phyloP scores from a whole-genome alignment of 2,797 vertebrate genomes.

The Pangasius sanitwongsei region DNA sequence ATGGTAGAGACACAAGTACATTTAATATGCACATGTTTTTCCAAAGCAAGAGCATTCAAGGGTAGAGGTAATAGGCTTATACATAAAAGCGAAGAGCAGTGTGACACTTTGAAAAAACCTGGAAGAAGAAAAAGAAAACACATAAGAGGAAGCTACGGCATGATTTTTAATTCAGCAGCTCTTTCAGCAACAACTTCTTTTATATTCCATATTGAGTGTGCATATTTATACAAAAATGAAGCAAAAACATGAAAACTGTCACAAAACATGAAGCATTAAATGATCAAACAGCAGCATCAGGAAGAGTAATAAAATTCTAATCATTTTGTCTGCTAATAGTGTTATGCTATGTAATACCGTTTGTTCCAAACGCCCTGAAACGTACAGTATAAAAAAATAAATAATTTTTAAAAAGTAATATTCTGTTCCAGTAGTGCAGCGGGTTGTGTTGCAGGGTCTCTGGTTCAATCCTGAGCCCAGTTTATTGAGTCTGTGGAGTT shows the following conservation, averaged over 20 bases:
- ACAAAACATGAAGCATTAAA: conserved; percentile 14
- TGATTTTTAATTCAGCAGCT: neutral
- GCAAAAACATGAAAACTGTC: neutral
- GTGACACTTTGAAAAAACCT: conserved; percentile 19
- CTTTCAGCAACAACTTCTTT: neutral
- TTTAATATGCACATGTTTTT: conserved; percentile 45
- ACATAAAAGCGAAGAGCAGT: conserved; percentile 34
- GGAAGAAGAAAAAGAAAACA: conserved; percentile 9
- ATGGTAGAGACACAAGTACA: conserved; percentile 12
- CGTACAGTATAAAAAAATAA: neutral
- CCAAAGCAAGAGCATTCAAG: conserved; percentile 40
- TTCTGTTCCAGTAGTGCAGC: neutral
- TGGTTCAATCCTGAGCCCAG: neutral
- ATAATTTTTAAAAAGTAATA: neutral
- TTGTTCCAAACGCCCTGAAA: neutral
- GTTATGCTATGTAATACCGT: neutral
- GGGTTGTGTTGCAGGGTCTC: neutral
- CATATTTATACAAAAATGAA: neutral
- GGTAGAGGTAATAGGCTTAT: conserved; percentile 44
- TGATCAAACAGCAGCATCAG: neutral
- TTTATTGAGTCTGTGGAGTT: neutral
- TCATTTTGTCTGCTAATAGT: neutral
- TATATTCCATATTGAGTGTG: neutral
- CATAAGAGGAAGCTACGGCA: neutral
- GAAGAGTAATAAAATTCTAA: neutral